A percentile compares a stretch with the other conserved stretches of the same genome.
Evolutionary conservation across 2,113 vertebrate species (phyloP).

Genomic region (Hiodon tergisus): DNA sequence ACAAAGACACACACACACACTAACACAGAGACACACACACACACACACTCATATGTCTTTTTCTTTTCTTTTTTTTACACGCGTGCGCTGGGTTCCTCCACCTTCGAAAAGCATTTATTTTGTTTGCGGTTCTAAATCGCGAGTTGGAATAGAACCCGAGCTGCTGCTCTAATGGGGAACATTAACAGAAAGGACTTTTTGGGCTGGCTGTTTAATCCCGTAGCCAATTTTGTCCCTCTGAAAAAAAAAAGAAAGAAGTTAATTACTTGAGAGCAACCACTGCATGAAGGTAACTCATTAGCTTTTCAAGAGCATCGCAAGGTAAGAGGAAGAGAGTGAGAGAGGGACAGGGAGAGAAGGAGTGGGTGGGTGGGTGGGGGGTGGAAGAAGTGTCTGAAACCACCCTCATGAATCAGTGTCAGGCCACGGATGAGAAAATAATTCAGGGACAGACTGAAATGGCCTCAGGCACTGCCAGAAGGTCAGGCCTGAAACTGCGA

Average conservation of each 20-base stretch:
- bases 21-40: too few relatives aligned
- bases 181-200: conserved; percentile 24
- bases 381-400: conserved; percentile 43
- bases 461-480: conserved; percentile 54
- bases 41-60: too few relatives aligned
- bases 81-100: too few relatives aligned
- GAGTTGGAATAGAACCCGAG: conserved; percentile 21
- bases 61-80: too few relatives aligned
- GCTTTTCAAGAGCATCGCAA: conserved; percentile 32
- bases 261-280: conserved; percentile 52
- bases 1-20: too few relatives aligned
- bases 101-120: too few relatives aligned
- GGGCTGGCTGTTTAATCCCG: conserved; percentile 42
- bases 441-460: conserved; percentile 59
- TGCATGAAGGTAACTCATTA: conserved; percentile 52
- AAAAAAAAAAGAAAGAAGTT: conserved; percentile 37
- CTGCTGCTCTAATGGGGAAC: conserved; percentile 12
- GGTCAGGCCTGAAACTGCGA: conserved; percentile 50
- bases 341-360: background rate
- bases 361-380: conserved; percentile 2
- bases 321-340: conserved; percentile 20
- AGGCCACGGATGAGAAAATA: conserved; percentile 61
- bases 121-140: too few relatives aligned
- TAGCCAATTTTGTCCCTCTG: conserved; percentile 45
- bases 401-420: conserved; percentile 63